A percentile compares a stretch with the other conserved stretches of the same genome.
phyloP scores from a whole-genome alignment of 1,140 invertebrate genomes.

The Paraescarpia echinospica region DNA sequence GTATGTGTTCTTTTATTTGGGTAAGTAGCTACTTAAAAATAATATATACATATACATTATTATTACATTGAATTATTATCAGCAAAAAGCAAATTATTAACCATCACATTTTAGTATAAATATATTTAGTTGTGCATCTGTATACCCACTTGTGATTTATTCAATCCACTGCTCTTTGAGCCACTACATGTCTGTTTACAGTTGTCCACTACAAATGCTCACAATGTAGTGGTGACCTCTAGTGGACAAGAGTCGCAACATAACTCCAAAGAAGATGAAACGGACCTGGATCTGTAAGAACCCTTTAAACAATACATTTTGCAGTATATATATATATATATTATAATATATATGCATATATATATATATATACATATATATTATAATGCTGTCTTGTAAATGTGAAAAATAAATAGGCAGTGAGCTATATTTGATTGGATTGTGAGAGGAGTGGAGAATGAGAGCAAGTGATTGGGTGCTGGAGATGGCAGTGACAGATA shows the following conservation, averaged over 20 bases:
- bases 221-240: not conserved
- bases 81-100: not conserved
- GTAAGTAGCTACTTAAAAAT: no score
- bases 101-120: not conserved
- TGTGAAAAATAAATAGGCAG: no score
- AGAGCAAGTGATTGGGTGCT: no score
- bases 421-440: no score
- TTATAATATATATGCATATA: no score
- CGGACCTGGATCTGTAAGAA: not conserved
- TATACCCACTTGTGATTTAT: not conserved
- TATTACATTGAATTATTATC: not conserved
- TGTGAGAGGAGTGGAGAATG: no score
- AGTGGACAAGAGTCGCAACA: not conserved
- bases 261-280: not conserved
- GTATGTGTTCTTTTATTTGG: no score
- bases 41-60: not conserved
- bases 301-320: not conserved
- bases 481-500: no score
- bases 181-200: not conserved
- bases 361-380: no score
- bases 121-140: not conserved
- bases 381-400: no score
- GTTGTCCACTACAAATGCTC: not conserved
- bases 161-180: not conserved
- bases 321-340: not conserved